Percentiles rank a stretch among this genome's conserved stretches.
phyloP scores from a whole-genome alignment of 1,140 invertebrate species.

The Camponotus pennsylvanicus region DNA sequence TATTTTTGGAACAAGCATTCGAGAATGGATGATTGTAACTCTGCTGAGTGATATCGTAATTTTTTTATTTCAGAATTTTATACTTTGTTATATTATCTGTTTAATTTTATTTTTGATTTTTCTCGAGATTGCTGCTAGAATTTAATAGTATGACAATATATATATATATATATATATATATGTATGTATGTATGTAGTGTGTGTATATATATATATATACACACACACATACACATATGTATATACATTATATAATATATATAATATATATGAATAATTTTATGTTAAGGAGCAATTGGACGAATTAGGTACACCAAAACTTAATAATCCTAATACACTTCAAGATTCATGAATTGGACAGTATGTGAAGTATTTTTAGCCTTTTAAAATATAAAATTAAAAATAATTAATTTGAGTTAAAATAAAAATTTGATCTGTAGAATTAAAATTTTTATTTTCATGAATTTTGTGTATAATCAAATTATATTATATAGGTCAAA shows the following conservation, averaged over 20 bases:
- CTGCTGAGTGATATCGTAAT: slow-evolving; percentile 1
- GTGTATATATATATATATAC: neutral
- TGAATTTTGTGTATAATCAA: no score
- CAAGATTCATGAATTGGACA: no score
- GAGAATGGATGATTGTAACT: neutral
- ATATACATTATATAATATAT: neutral
- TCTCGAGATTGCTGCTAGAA: neutral
- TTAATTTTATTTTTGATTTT: slow-evolving; percentile 43
- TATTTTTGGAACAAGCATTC: slow-evolving; percentile 44
- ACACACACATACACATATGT: neutral
- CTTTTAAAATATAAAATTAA: no score
- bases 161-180: neutral
- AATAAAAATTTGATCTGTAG: no score
- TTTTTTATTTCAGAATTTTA: slow-evolving; percentile 54
- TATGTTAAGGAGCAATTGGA: neutral
- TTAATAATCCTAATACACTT: no score
- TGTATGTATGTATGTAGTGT: no score
- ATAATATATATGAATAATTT: slow-evolving; percentile 20
- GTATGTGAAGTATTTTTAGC: no score
- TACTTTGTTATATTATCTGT: slow-evolving; percentile 39
- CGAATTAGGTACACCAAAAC: no score
- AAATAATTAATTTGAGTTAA: no score
- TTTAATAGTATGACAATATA: slow-evolving; percentile 4
- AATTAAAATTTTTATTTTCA: no score
- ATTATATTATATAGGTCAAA: no score